Conservation (phyloP, 2,113 vertebrate species). For the Jacana jacana region DNA sequence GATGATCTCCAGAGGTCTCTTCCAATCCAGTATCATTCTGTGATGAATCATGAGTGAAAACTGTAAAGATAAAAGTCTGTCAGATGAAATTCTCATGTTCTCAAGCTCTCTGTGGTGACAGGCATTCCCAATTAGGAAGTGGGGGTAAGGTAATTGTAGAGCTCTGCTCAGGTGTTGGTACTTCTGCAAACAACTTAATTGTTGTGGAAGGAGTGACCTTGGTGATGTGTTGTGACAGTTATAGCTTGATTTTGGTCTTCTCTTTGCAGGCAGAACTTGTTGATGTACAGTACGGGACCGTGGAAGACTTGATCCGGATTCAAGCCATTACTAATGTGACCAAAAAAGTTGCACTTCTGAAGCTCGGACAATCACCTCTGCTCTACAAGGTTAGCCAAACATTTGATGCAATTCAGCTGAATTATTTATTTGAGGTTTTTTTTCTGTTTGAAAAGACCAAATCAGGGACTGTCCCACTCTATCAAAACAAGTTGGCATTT, state of each 20-base stretch:
- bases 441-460: neutral
- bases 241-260: neutral
- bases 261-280: constrained; percentile 84
- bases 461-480: neutral
- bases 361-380: constrained; percentile 88
- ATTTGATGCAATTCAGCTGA: neutral
- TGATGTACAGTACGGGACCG: constrained; percentile 86
- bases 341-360: constrained; percentile 88
- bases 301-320: constrained; percentile 80
- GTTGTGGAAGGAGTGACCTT: neutral
- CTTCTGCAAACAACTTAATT: rapidly evolving
- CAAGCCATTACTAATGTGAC: constrained; percentile 75
- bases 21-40: no score
- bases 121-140: neutral
- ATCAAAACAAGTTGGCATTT: neutral
- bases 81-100: neutral
- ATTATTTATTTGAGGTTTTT: neutral
- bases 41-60: neutral
- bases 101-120: neutral
- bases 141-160: neutral
- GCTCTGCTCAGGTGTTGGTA: neutral
- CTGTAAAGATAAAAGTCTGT: neutral
- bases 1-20: no score
- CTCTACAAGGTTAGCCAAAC: constrained; percentile 86
- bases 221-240: rapidly evolving